Percentiles rank a stretch among this genome's conserved stretches.
phyloP scores from a whole-genome alignment of 2,113 vertebrate genomes.

The Percina caprodes region DNA sequence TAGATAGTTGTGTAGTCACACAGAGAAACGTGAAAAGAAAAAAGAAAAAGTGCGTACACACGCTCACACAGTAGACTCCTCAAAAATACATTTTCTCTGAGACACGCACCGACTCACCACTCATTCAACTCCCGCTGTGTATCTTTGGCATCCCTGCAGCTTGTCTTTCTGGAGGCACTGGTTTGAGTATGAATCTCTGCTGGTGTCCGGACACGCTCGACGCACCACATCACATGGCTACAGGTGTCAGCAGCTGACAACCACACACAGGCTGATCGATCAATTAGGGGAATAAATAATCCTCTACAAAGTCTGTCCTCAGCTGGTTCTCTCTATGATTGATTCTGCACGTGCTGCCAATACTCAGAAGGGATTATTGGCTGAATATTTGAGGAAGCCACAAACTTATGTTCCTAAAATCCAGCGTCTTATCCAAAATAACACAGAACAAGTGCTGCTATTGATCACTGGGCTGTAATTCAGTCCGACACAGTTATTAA shows the following conservation, averaged over 20 bases:
- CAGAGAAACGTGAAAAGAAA: not conserved
- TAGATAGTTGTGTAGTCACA: not conserved
- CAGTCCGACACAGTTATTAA: constrained; percentile 37
- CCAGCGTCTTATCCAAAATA: constrained; percentile 42
- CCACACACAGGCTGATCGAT: constrained; percentile 50
- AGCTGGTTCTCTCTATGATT: constrained; percentile 49
- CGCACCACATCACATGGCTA: constrained; percentile 15
- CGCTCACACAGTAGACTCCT: not conserved
- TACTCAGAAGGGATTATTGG: constrained; percentile 31
- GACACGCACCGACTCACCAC: not conserved
- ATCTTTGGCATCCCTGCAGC: not conserved
- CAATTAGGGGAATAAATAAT: constrained; percentile 70
- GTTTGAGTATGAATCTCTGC: constrained; percentile 47
- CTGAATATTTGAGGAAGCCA: constrained; percentile 48
- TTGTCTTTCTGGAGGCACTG: constrained; percentile 13
- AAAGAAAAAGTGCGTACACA: not conserved
- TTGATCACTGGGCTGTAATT: constrained; percentile 54
- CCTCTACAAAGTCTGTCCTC: constrained; percentile 31
- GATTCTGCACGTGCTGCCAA: constrained; percentile 51
- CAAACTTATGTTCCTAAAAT: constrained; percentile 44
- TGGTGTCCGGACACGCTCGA: constrained; percentile 30
- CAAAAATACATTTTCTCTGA: constrained; percentile 19
- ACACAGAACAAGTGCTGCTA: constrained; percentile 31
- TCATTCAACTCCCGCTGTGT: not conserved
- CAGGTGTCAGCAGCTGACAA: constrained; percentile 58